phyloP scores from a whole-genome alignment of 2,797 vertebrate species.

The Mormyrops attenuatus region DNA sequence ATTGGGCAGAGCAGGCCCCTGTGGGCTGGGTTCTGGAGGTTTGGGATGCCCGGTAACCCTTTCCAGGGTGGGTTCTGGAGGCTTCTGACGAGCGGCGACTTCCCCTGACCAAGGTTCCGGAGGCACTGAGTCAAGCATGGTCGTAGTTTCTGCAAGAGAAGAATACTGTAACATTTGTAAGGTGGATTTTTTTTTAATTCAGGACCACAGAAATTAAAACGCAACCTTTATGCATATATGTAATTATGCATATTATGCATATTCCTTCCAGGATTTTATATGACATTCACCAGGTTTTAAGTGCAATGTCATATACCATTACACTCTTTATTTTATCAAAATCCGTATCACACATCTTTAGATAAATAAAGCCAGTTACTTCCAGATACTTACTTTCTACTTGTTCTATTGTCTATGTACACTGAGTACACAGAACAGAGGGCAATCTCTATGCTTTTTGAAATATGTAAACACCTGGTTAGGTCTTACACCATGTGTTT shows the following conservation, averaged over 20 bases:
- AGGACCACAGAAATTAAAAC: neutral
- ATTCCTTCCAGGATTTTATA: no score
- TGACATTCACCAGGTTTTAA: neutral
- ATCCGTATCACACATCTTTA: neutral
- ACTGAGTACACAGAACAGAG: neutral
- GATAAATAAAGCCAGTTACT: neutral
- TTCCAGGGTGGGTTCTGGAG: no score
- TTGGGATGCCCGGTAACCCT: neutral
- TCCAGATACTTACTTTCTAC: neutral
- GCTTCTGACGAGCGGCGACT: neutral
- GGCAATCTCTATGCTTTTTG: neutral
- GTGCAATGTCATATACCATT: neutral
- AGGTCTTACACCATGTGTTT: neutral
- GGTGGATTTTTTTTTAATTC: neutral
- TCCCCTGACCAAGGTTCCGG: neutral
- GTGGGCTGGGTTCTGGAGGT: neutral
- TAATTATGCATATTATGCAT: neutral
- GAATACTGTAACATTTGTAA: neutral
- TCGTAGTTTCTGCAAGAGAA: neutral
- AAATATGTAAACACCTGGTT: neutral
- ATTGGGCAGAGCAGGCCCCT: neutral
- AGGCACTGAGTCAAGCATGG: neutral
- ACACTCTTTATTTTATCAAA: neutral
- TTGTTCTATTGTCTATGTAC: neutral
- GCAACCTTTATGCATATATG: neutral